These are phyloP conservation scores for Ochlodes sylvanus DNA, from an alignment of 2,888 invertebrate genomes.

Conservation along the genomic window DNA sequence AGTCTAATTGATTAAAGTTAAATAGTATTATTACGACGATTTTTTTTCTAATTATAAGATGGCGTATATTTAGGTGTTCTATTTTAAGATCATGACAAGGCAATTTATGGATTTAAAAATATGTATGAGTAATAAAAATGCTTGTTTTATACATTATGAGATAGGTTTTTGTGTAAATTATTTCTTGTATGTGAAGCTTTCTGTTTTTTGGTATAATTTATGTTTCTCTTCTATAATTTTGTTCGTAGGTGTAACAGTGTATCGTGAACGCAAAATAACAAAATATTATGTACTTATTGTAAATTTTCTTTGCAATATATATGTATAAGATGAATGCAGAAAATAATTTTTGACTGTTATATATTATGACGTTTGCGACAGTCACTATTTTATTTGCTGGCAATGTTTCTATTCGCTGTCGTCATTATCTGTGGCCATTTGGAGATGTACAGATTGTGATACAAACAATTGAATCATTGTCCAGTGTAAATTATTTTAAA, in stretches of 20 bases:
- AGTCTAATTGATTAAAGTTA: constrained; percentile 56
- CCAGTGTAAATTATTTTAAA: constrained; percentile 16
- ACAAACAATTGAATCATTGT: constrained; percentile 6
- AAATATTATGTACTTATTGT: constrained; percentile 55
- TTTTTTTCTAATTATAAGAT: constrained; percentile 73
- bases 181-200: constrained; percentile 70
- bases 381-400: constrained; percentile 20
- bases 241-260: constrained; percentile 50
- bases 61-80: constrained; percentile 82
- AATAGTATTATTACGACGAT: constrained; percentile 67
- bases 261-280: constrained; percentile 50
- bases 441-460: background rate
- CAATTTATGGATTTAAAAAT: constrained; percentile 61
- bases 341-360: constrained; percentile 38
- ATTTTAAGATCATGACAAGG: constrained; percentile 80
- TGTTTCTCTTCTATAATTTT: constrained; percentile 47
- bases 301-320: constrained; percentile 43
- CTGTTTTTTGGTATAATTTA: constrained; percentile 53
- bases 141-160: constrained; percentile 59
- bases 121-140: constrained; percentile 57
- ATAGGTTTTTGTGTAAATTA: constrained; percentile 68
- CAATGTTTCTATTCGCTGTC: constrained; percentile 24
- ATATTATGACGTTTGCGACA: constrained; percentile 27
- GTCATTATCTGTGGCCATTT: background rate
- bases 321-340: constrained; percentile 37